phyloP scores from a whole-genome alignment of 2,888 invertebrate genomes.

The Cabera pusaria region DNA sequence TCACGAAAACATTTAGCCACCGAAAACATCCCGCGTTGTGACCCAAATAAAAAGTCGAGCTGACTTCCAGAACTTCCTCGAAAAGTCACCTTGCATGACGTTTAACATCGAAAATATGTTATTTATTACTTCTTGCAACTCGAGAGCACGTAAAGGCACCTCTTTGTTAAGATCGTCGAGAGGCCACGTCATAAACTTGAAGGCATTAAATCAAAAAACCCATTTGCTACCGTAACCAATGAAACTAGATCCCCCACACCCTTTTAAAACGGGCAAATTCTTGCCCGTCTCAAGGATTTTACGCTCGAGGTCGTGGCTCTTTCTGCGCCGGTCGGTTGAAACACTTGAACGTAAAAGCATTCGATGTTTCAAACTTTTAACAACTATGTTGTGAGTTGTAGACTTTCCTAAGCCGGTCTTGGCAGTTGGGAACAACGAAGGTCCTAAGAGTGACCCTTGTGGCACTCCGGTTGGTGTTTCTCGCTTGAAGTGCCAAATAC shows the following conservation, averaged over 20 bases:
- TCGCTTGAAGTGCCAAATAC: conserved; percentile 68
- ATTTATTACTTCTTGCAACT: conserved; percentile 46
- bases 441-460: conserved; percentile 68
- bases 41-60: conserved; percentile 23
- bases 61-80: conserved; percentile 19
- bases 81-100: conserved; percentile 24
- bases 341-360: conserved; percentile 68
- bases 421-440: conserved; percentile 59
- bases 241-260: conserved; percentile 36
- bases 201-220: conserved; percentile 66
- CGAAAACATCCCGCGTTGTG: conserved; percentile 13
- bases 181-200: conserved; percentile 61
- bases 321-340: conserved; percentile 44
- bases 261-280: conserved; percentile 21
- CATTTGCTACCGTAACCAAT: conserved; percentile 50
- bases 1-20: conserved; percentile 12
- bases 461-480: conserved; percentile 56
- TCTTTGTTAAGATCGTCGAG: conserved; percentile 58
- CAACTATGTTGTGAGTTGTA: conserved; percentile 67
- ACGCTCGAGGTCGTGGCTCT: conserved; percentile 35
- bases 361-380: conserved; percentile 78
- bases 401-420: conserved; percentile 64
- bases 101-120: conserved; percentile 47
- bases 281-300: conserved; percentile 18
- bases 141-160: conserved; percentile 46